Evolutionary conservation across 2,888 invertebrate species (phyloP), one percentile per base, ranked within the genome.

Genomic region (Beris morrisii): DNA sequence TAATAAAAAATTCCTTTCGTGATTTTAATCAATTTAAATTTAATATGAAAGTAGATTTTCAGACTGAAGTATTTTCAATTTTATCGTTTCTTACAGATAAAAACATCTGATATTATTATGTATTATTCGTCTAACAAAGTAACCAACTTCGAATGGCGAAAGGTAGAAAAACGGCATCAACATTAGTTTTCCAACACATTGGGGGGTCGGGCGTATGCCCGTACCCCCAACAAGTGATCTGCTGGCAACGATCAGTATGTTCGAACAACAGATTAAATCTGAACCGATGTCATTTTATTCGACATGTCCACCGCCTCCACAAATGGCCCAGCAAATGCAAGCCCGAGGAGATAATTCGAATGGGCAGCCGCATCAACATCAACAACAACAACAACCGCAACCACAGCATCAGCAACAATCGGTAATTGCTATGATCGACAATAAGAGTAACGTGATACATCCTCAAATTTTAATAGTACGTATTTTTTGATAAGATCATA

Each of bases 241-340:
- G 76, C 83, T 85, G 81, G 84, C 85, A 82, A 85, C 85, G 73
- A 85, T 85, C 77, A 84, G 84, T 79, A 87, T 87, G 87, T 87
- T 87, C 75, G 87, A 87, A 79, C 87, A 87, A 78, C 87, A 87
- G 79, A 87, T 87, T 76, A 87, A 87, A 79, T 85, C 87, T 73
- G 87, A 87, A 79, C 87, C 87, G 72, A 86, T 87, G 86, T 86
- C 86, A 82, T 87, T 82, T 73, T 82, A 82, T 74, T 80, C 82
- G 54, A 77, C 82, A 69, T 72, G 79, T 76, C 73, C 72, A 71
- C 65, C 80, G 73, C 71, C 78, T 74, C 69, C 73, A 64, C 69
- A 73, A 71, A 74, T 75, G n/a, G 73, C 74, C 13, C 70, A 72
- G 59, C 71, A 69, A 68, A 64, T 66, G 15, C 61, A 67, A 55